Conservation (phyloP, 1,140 invertebrate genomes). For the Leptinotarsa texana region DNA sequence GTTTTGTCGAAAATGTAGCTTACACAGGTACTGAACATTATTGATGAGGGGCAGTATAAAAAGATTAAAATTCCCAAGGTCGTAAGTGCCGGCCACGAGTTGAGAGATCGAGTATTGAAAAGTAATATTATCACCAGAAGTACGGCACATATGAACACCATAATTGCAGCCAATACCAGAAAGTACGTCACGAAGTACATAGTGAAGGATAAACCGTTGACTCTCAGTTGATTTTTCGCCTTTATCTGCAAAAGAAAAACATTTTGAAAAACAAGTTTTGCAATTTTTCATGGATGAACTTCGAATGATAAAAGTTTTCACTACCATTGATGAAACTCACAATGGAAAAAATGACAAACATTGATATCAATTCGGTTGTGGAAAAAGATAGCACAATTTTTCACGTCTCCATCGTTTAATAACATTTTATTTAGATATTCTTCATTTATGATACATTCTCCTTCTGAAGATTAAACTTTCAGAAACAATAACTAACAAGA, state of each 20-base stretch:
- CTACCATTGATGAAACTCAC: no score
- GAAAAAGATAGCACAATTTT: no score
- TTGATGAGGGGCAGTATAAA: conserved; percentile 74
- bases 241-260: conserved; percentile 66
- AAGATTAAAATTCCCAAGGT: conserved; percentile 69
- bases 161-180: conserved; percentile 70
- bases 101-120: conserved; percentile 70
- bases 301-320: no score
- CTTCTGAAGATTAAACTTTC: no score
- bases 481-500: no score
- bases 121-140: conserved; percentile 70
- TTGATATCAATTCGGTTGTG: no score
- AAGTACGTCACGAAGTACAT: conserved; percentile 82
- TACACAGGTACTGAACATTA: conserved; percentile 74
- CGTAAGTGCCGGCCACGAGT: conserved; percentile 69
- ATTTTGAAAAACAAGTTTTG: neutral
- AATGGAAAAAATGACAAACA: no score
- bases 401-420: no score
- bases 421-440: no score
- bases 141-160: conserved; percentile 68
- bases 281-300: no score
- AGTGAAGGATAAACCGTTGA: conserved; percentile 77
- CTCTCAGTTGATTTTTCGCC: conserved; percentile 79
- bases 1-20: conserved; percentile 82
- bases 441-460: no score